Conservation (phyloP, 2,113 vertebrate species). For the Canis aureus region DNA sequence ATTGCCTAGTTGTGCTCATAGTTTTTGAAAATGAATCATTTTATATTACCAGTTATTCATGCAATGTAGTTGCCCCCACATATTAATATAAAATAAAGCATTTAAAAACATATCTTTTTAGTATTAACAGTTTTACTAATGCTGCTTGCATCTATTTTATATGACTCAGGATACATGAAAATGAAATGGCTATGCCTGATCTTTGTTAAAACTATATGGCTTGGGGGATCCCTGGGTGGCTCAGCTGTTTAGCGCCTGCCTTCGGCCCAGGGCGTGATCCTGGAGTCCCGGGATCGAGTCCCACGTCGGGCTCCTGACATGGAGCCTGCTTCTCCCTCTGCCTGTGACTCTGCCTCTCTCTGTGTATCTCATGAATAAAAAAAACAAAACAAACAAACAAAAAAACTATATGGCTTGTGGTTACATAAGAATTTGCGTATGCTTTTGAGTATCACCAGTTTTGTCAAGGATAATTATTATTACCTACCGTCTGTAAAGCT, state of each 20-base stretch:
- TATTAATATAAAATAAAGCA: background rate
- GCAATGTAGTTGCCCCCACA: background rate
- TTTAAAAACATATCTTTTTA: slow-evolving; percentile 6
- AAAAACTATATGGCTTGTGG: background rate
- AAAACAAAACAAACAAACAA: no score
- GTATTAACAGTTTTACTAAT: slow-evolving; percentile 6
- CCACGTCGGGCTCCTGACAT: no score
- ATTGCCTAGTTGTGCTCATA: background rate
- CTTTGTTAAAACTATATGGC: background rate
- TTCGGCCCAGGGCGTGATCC: background rate
- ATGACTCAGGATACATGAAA: background rate
- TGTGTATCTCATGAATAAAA: no score
- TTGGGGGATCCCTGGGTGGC: background rate
- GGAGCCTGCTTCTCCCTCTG: no score
- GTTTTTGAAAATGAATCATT: slow-evolving; percentile 9
- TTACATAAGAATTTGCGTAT: background rate
- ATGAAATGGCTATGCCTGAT: background rate
- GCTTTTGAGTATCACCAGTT: background rate
- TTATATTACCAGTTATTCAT: background rate
- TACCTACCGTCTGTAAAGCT: background rate
- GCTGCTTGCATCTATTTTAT: background rate
- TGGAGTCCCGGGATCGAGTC: no score
- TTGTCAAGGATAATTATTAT: background rate
- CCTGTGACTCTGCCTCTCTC: no score
- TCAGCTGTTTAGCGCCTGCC: no score